A percentile compares a stretch with the other conserved stretches of the same genome.
Conservation (phyloP, 2,888 invertebrate species). For the Mechanitis mazaeus region DNA sequence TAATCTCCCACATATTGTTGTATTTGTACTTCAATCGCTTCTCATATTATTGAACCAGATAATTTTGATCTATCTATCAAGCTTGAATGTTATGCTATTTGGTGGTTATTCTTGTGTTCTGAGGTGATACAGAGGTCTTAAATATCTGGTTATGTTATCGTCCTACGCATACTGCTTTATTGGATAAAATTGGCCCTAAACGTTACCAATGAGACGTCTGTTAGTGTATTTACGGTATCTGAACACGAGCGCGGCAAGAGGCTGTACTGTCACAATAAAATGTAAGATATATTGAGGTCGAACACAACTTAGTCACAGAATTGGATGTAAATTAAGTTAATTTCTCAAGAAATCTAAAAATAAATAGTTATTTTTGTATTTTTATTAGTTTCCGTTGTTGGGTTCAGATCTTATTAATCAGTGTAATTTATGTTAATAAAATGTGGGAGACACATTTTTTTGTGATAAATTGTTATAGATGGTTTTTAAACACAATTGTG, state of each 20-base stretch:
- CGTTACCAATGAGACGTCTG: constrained; percentile 72
- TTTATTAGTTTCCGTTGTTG: constrained; percentile 20
- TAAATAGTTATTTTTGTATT: constrained; percentile 13
- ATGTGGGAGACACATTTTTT: constrained; percentile 18
- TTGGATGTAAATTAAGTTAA: constrained; percentile 28
- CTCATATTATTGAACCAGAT: constrained; percentile 41
- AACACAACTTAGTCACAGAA: constrained; percentile 27
- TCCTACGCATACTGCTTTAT: constrained; percentile 71
- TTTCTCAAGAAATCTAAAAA: constrained; percentile 24
- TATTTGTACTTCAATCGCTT: constrained; percentile 55
- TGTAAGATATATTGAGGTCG: constrained; percentile 52
- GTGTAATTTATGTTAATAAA: constrained; percentile 23
- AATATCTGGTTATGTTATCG: constrained; percentile 48
- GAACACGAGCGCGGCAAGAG: constrained; percentile 49
- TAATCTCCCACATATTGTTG: constrained; percentile 56
- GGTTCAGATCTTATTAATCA: constrained; percentile 21
- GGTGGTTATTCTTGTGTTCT: constrained; percentile 29
- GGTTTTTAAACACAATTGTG: constrained; percentile 4
- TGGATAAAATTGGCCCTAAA: constrained; percentile 73
- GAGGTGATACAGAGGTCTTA: constrained; percentile 36
- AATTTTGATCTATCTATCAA: constrained; percentile 24
- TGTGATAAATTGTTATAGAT: constrained; percentile 13
- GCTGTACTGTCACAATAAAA: constrained; percentile 55
- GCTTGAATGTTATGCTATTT: constrained; percentile 15
- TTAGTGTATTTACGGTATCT: constrained; percentile 68